Evolutionary conservation across 2,113 vertebrate genomes (phyloP).

Genomic region (Oryctolagus cuniculus): mOryCun1.1 NC_091434.1:16768001-16768500

Average conservation of each 20-base stretch:
- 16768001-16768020: slow-evolving; percentile 87
- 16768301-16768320: background rate
- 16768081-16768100: slow-evolving; percentile 95
- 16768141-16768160: slow-evolving; percentile 91
- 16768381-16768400: background rate
- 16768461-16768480: background rate
- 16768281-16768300: slow-evolving; percentile 61
- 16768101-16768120: slow-evolving; percentile 91
- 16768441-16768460: background rate
- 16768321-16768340: background rate
- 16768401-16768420: background rate
- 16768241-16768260: slow-evolving; percentile 75
- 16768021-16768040: slow-evolving; percentile 95
- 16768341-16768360: background rate
- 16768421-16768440: background rate
- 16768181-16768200: slow-evolving; percentile 89
- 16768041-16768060: slow-evolving; percentile 90
- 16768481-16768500: background rate
- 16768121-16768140: slow-evolving; percentile 91
- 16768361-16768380: background rate
- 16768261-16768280: slow-evolving; percentile 66
- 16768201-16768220: slow-evolving; percentile 88
- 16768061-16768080: slow-evolving; percentile 92
- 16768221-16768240: slow-evolving; percentile 82
- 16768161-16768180: slow-evolving; percentile 96